Evolutionary conservation across 2,888 invertebrate genomes (phyloP).

Genomic region (Tiliacea citrago): DNA sequence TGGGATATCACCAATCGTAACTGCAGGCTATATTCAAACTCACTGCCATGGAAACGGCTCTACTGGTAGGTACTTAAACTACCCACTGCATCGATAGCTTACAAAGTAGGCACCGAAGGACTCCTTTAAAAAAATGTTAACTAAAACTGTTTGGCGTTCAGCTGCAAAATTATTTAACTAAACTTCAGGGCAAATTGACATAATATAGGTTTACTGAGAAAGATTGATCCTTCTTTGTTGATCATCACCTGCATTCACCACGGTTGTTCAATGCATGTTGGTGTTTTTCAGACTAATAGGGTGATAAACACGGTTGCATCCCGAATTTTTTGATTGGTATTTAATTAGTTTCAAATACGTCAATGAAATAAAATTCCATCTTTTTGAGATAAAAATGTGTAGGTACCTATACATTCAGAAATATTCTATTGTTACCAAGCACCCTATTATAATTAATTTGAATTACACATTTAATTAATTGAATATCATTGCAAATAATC

Average conservation of each 20-base stretch:
- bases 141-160: conserved; percentile 3
- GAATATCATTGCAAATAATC: conserved; percentile 21
- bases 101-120: not conserved
- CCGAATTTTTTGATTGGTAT: not conserved
- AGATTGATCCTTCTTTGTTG: conserved; percentile 4
- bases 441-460: not conserved
- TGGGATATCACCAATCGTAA: conserved; percentile 86
- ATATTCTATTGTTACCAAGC: not conserved
- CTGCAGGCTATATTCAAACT: conserved; percentile 80
- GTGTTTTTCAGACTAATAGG: not conserved
- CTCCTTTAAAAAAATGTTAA: not conserved
- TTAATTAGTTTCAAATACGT: not conserved
- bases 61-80: conserved; percentile 25
- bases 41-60: conserved; percentile 70
- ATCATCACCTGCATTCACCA: not conserved
- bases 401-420: not conserved
- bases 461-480: conserved; percentile 13
- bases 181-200: not conserved
- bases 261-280: not conserved
- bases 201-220: no score
- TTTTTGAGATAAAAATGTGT: not conserved
- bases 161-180: not conserved
- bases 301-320: not conserved
- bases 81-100: conserved; percentile 14
- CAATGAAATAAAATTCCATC: not conserved